Evolutionary conservation across 2,797 vertebrate species (phyloP), one percentile per base, ranked within the genome.

Genomic region (Hippocampus kuda): DNA sequence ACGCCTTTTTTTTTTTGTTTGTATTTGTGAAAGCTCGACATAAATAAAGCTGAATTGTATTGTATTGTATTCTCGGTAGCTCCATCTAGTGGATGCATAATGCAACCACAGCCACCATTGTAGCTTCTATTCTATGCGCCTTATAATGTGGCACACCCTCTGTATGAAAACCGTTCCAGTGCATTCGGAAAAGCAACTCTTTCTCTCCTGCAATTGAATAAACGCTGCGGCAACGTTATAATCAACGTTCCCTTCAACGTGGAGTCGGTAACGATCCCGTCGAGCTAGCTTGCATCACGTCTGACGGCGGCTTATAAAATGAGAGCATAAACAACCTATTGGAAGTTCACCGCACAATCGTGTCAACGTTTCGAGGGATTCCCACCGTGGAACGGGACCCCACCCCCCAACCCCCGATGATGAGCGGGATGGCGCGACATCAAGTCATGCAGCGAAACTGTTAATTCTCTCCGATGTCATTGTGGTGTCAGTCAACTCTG

Each of bases 191-290:
- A 48, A 48, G 34, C 16, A 48, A 48, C 80, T 34, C 34, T n/a
- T 13, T 42, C 85, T 78, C 88, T 89, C 89, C 86, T 81, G 27
- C 8, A 11, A 5, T 54, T 54, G 18, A 53, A 27, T 12, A 49
- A 16, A 18, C 46, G 18, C n/a, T 10, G 42, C 70, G 72, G 72
- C 67, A 68, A 54, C 61, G 18, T 73, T 79, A 69, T 77, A 84
- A 89, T 88, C 82, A 86, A 73, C 76, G 84, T 86, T 79, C 86
- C 84, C 84, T 82, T 75, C 75, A 64, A 74, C 75, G 70, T 67
- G 42, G 64, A 62, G n/a, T 56, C 27, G 24, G 72, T 75, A 85
- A 77, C 44, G 66, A 15, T 48, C 16, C 46, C 13, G 46, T 48
- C 5, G 34, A 38, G 34, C 34, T 38, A 1, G 34, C 16, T 16